These are phyloP conservation scores for Eupithecia vulgata DNA, from an alignment of 2,888 invertebrate genomes.

Conservation along the genomic window DNA sequence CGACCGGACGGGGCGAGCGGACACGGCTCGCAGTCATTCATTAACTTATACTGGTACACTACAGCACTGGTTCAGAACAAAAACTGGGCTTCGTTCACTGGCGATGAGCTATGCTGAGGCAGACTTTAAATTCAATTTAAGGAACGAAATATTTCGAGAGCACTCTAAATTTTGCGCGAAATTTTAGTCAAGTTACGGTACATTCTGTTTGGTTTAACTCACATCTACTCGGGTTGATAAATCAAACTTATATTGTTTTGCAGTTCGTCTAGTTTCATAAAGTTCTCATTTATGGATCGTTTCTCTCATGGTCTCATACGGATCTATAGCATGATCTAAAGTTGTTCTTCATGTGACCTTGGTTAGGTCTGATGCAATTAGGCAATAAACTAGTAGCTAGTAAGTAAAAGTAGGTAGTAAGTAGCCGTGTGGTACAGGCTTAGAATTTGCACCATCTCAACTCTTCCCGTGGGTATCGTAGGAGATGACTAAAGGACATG, in stretches of 20 bases:
- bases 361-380: too few species aligned
- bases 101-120: conserved; percentile 37
- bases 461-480: too few species aligned
- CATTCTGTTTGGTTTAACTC: not conserved
- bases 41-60: conserved; percentile 54
- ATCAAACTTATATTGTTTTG: not conserved
- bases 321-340: not conserved
- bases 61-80: conserved; percentile 50
- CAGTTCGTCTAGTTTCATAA: not conserved
- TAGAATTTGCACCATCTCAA: too few species aligned
- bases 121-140: conserved; percentile 15
- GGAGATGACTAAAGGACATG: too few species aligned
- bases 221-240: not conserved
- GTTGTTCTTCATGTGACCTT: too few species aligned
- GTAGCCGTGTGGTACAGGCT: too few species aligned
- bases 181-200: not conserved
- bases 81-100: conserved; percentile 59
- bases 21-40: conserved; percentile 55
- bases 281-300: not conserved
- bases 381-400: too few species aligned
- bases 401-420: too few species aligned
- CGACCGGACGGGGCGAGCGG: conserved; percentile 47
- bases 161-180: not conserved
- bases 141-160: conserved; percentile 8
- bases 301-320: not conserved